phyloP scores from a whole-genome alignment of 2,797 vertebrate genomes.

The Apogon hyalosoma region DNA sequence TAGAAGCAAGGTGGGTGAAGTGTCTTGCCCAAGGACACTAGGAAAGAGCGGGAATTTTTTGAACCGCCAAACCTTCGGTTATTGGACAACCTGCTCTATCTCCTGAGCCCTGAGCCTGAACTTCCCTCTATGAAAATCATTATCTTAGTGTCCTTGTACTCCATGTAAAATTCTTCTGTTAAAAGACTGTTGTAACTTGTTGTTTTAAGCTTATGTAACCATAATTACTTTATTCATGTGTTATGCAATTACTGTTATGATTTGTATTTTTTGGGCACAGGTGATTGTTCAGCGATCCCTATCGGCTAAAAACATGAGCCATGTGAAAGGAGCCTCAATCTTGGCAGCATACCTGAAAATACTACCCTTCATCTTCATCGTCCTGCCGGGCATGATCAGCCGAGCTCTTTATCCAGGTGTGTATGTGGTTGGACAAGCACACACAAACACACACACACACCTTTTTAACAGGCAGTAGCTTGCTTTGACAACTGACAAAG shows the following conservation, averaged over 20 bases:
- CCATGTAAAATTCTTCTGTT: too few relatives aligned
- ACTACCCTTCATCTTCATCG: slow-evolving; percentile 91
- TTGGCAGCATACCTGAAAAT: slow-evolving; percentile 93
- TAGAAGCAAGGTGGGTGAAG: too few relatives aligned
- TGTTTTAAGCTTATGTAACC: neutral
- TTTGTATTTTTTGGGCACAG: slow-evolving; percentile 69
- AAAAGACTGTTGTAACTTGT: too few relatives aligned
- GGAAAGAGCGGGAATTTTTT: too few relatives aligned
- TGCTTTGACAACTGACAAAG: slow-evolving; percentile 25
- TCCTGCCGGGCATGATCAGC: slow-evolving; percentile 96
- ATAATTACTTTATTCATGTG: neutral
- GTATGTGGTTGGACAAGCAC: slow-evolving; percentile 18
- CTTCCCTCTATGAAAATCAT: neutral
- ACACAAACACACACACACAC: slow-evolving; percentile 17
- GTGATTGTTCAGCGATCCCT: slow-evolving; percentile 93
- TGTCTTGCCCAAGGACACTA: too few relatives aligned
- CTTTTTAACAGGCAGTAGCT: slow-evolving; percentile 43
- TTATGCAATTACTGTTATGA: neutral
- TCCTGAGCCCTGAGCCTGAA: too few relatives aligned
- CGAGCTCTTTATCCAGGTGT: slow-evolving; percentile 93
- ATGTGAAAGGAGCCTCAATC: slow-evolving; percentile 92
- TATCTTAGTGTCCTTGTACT: too few relatives aligned
- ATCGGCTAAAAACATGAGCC: slow-evolving; percentile 91
- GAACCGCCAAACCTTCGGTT: too few relatives aligned
- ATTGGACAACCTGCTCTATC: too few relatives aligned